Percentiles rank a stretch among this genome's conserved stretches.
These are phyloP conservation scores for Boulengeromyrus knoepffleri DNA, from an alignment of 2,113 vertebrate species.

Conservation along the genomic window DNA sequence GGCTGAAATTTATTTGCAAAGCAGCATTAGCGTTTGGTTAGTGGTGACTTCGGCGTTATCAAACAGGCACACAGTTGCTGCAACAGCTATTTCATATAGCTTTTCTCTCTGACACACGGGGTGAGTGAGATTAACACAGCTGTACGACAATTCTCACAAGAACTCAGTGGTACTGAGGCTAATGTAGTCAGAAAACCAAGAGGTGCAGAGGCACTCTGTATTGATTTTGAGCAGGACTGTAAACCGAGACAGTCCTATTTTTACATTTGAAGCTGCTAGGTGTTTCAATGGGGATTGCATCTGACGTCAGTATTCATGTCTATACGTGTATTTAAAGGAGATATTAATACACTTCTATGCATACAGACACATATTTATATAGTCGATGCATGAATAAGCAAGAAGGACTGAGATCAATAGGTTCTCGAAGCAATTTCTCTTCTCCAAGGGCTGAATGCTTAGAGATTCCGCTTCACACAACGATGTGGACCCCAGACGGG, in stretches of 20 bases:
- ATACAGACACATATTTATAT: not conserved
- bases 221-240: not conserved
- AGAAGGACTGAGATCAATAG: not conserved
- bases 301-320: not conserved
- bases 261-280: not conserved
- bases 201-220: not conserved
- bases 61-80: not conserved
- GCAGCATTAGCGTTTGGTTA: not conserved
- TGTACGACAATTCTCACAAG: not conserved
- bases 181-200: not conserved
- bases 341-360: not conserved
- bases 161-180: not conserved
- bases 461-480: not conserved
- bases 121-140: not conserved
- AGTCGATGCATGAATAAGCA: not conserved
- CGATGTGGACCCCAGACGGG: not conserved
- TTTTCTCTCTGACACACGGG: not conserved
- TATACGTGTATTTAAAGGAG: not conserved
- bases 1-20: not conserved
- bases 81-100: not conserved
- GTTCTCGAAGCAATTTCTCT: not conserved
- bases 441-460: not conserved
- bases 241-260: not conserved
- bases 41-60: not conserved
- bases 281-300: not conserved